These are phyloP conservation scores for Stomatorhinus ivindoensis DNA, from an alignment of 2,113 vertebrate species.

Conservation along the genomic window DNA sequence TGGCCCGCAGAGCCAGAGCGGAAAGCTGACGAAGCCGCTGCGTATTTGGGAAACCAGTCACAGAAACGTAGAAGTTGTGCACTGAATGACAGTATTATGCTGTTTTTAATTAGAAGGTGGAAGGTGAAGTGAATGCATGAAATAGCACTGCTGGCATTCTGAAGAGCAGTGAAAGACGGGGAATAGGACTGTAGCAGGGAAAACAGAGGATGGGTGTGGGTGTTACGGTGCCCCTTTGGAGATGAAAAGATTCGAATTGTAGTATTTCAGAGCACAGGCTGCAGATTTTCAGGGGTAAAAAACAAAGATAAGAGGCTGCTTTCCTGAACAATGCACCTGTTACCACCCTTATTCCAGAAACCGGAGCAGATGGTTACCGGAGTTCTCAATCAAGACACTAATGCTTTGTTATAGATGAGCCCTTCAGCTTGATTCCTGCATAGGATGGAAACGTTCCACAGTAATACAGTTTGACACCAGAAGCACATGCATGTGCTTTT, in stretches of 20 bases:
- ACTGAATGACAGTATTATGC: not conserved
- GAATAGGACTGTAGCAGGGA: not conserved
- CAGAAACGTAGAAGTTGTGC: not conserved
- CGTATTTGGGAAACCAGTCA: not conserved
- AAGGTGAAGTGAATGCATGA: not conserved
- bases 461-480: not conserved
- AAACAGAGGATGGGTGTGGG: not conserved
- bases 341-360: not conserved
- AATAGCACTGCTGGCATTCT: not conserved
- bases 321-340: not conserved
- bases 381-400: not conserved
- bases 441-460: not conserved
- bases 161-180: not conserved
- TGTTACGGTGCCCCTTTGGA: not conserved
- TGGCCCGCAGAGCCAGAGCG: not conserved
- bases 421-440: not conserved
- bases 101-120: not conserved
- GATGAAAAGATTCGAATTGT: not conserved
- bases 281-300: not conserved
- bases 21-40: not conserved
- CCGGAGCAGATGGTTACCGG: too few relatives aligned
- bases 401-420: not conserved
- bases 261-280: not conserved
- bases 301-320: not conserved
- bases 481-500: not conserved